A percentile compares a stretch with the other conserved stretches of the same genome.
Evolutionary conservation across 2,113 vertebrate species (phyloP).

Genomic region (Erythrolamprus reginae): DNA sequence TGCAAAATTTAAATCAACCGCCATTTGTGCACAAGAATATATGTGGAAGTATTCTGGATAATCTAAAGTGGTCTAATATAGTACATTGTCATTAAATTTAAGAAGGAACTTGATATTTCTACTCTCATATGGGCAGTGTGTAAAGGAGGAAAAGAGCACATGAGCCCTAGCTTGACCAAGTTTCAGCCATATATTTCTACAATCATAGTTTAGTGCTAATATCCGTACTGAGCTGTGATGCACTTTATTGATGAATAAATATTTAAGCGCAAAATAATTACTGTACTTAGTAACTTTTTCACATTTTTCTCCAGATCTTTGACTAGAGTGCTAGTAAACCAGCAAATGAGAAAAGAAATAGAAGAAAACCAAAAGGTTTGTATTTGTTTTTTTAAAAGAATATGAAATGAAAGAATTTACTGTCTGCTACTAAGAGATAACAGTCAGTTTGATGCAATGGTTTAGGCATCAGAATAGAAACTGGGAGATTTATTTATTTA

Average conservation of each 20-base stretch:
- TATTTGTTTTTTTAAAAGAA: slow-evolving; percentile 37
- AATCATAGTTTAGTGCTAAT: neutral
- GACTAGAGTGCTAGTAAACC: slow-evolving; percentile 83
- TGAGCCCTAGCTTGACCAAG: neutral
- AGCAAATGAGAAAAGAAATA: slow-evolving; percentile 89
- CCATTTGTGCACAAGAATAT: neutral
- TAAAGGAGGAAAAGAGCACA: neutral
- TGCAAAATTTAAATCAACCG: neutral
- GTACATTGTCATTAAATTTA: neutral
- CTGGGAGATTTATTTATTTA: too few relatives aligned
- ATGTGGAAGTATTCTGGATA: neutral
- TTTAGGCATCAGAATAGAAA: neutral
- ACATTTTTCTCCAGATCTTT: slow-evolving; percentile 82
- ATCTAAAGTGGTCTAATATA: neutral
- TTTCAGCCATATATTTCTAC: neutral
- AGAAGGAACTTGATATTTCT: neutral
- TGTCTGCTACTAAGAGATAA: neutral
- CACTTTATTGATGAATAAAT: neutral
- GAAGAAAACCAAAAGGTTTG: slow-evolving; percentile 95
- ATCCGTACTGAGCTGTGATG: neutral
- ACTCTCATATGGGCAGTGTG: neutral
- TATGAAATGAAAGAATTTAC: neutral
- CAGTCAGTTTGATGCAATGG: neutral
- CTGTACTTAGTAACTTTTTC: neutral
- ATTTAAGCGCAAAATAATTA: neutral